Evolutionary conservation across 2,113 vertebrate species (phyloP).

Genomic region (Poecile atricapillus): DNA sequence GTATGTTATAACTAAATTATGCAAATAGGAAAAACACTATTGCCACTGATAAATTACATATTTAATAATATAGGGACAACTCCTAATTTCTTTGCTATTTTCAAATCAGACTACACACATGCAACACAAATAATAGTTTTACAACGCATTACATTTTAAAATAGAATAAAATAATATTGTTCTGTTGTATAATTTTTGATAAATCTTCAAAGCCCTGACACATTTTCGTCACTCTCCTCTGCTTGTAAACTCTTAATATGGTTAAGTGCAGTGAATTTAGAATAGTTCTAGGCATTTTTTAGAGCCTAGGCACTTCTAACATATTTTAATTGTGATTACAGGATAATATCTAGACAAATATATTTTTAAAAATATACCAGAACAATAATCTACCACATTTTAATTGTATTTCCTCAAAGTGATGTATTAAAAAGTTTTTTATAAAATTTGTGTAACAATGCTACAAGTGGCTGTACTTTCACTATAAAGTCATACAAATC

Average conservation of each 20-base stretch:
- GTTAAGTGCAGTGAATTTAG: neutral
- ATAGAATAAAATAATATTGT: neutral
- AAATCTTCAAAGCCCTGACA: neutral
- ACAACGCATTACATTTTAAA: neutral
- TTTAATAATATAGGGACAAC: neutral
- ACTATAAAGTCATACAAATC: neutral
- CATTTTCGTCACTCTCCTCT: neutral
- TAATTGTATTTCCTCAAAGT: neutral
- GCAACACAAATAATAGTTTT: neutral
- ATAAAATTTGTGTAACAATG: neutral
- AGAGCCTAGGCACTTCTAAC: neutral
- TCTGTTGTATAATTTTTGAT: conserved; percentile 1
- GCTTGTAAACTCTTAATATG: neutral
- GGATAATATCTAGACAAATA: neutral
- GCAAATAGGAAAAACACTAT: neutral
- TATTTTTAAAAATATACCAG: neutral
- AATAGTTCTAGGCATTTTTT: neutral
- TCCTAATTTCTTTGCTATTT: conserved; percentile 11
- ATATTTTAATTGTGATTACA: neutral
- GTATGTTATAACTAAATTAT: conserved; percentile 25
- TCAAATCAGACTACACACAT: neutral
- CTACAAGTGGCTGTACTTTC: neutral
- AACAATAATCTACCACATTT: neutral
- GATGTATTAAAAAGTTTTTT: neutral
- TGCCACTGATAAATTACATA: neutral